Percentiles rank a stretch among this genome's conserved stretches.
phyloP scores from a whole-genome alignment of 2,797 vertebrate genomes.

The Psittacula echo region DNA sequence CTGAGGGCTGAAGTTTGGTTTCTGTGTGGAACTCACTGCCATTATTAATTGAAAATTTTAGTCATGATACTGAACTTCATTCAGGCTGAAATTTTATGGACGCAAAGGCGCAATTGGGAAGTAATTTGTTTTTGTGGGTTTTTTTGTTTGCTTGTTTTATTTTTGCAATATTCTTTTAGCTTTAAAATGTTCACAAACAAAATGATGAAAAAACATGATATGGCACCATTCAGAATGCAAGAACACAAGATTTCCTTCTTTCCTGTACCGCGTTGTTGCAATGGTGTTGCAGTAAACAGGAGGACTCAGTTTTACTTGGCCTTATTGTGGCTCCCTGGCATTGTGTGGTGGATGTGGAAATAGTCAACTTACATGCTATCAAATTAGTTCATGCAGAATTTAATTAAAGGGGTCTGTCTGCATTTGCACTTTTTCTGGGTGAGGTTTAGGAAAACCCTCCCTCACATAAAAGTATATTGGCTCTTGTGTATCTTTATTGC shows the following conservation, averaged over 20 bases:
- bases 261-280: neutral
- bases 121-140: neutral
- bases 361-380: neutral
- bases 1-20: neutral
- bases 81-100: neutral
- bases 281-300: neutral
- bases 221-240: neutral
- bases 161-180: neutral
- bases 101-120: neutral
- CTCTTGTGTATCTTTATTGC: neutral
- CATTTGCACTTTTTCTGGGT: neutral
- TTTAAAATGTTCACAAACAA: neutral
- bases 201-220: neutral
- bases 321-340: neutral
- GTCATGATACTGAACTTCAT: neutral
- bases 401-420: conserved; percentile 16
- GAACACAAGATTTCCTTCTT: neutral
- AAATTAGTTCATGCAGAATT: conserved; percentile 37
- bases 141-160: neutral
- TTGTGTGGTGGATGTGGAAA: conserved; percentile 5
- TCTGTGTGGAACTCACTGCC: neutral
- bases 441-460: neutral
- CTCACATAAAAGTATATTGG: neutral
- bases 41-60: neutral
- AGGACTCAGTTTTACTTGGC: neutral